Base-by-base conservation (phyloP, 2,888 invertebrate genomes). In the Amorpha juglandis region DNA sequence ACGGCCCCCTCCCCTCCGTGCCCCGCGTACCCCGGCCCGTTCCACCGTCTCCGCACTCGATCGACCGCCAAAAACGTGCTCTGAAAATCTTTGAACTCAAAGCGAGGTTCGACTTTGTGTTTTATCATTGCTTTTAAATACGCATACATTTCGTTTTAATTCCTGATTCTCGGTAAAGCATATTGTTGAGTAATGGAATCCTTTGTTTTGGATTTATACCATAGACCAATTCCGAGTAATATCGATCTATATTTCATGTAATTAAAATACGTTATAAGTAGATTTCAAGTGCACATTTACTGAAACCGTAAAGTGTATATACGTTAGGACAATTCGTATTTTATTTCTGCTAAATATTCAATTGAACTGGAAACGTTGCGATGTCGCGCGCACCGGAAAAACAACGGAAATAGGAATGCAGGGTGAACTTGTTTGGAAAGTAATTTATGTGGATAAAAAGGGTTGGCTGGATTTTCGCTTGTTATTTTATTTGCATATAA, bases 61-160 rank as follows among this genome's bases (percentile, higher is more conserved):
- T 92, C 92, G 92, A 92, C 92, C 92, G 90, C 90, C 91, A 89
- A 92, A 90, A 87, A 55, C 64, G 63, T 16, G 64, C 58, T 65
- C 55, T 35, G 55, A 33, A 58, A 48, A 65, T 58, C 64, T 58
- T 58, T 65, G 48, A 65, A 53, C 53, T 64, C 64, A 53, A 53
- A 65, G 45, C 42, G 51, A 53, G 47, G 35, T 48, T 65, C 48
- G 21, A 65, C 47, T 65, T 63, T 63, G 45, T 38, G 53, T 42
- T 69, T 72, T 63, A 62, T 69, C 70, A 69, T 72, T 66, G 68
- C 64, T 63, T 71, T 75, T 69, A 65, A 64, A 66, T 50, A 50
- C 72, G 69, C 65, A 19, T 19, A 16, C 38, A 64, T 55, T 47
- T 14, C 33, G 27, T 16, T n/a, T 42, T 64, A 52, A 45, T 52